Percentiles rank a stretch among this genome's conserved stretches.
Evolutionary conservation across 1,140 invertebrate species (phyloP).

Genomic region (Macrobrachium nipponense): DNA sequence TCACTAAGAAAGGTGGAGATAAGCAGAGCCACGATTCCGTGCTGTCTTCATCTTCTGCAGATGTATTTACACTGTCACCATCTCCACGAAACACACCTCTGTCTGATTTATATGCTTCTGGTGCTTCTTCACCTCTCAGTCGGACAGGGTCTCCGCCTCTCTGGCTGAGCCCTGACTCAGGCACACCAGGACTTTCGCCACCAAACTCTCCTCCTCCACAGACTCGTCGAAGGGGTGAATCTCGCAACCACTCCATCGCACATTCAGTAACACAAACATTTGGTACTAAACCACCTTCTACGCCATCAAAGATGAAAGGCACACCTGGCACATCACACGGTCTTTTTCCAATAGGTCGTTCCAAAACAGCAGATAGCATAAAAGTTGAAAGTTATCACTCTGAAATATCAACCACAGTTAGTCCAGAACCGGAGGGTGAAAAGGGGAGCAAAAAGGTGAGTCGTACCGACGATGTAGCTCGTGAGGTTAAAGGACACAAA

Average conservation of each 20-base stretch:
- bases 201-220: constrained; percentile 64
- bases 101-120: constrained; percentile 62
- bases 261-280: constrained; percentile 62
- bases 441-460: not conserved
- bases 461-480: constrained; percentile 73
- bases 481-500: constrained; percentile 71
- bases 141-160: constrained; percentile 61
- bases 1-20: constrained; percentile 62
- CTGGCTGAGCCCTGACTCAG: constrained; percentile 68
- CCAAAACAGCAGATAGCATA: constrained; percentile 54
- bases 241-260: constrained; percentile 30
- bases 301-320: constrained; percentile 59
- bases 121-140: constrained; percentile 64
- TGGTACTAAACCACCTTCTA: constrained; percentile 61
- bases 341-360: constrained; percentile 63
- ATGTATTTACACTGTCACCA: constrained; percentile 61
- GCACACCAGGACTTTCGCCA: constrained; percentile 66
- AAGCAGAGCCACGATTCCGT: constrained; percentile 72
- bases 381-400: constrained; percentile 67
- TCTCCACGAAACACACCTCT: constrained; percentile 61
- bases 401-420: constrained; percentile 76
- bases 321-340: constrained; percentile 63
- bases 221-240: constrained; percentile 59
- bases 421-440: constrained; percentile 68
- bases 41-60: constrained; percentile 74